Conservation (phyloP, 2,888 invertebrate species). For the Cremastobaeus sp. region DNA sequence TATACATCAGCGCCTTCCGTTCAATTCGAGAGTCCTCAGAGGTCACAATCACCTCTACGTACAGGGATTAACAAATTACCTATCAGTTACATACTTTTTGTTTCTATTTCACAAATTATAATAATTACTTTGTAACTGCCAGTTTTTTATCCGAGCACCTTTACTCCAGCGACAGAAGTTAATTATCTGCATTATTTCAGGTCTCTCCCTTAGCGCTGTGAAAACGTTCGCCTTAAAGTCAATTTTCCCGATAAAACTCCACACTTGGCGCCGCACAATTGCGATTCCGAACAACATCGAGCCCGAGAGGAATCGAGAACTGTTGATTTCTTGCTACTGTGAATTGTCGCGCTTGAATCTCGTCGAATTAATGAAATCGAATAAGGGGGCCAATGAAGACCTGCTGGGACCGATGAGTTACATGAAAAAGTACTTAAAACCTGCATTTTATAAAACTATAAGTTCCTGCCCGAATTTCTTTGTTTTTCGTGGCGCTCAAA, state of each 20-base stretch:
- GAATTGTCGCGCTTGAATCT: neutral
- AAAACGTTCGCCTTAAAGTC: slow-evolving; percentile 3
- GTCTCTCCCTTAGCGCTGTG: neutral
- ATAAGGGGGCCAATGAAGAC: slow-evolving; percentile 2
- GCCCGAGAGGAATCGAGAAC: neutral
- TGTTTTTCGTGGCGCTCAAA: slow-evolving; percentile 29
- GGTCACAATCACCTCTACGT: slow-evolving; percentile 29
- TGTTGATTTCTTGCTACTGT: neutral
- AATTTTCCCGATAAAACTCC: slow-evolving; percentile 4
- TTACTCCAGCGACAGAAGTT: no score
- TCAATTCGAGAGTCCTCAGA: slow-evolving; percentile 4
- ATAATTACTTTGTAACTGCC: neutral
- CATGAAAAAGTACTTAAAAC: slow-evolving; percentile 50
- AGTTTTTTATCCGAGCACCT: no score
- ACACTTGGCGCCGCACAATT: slow-evolving; percentile 25
- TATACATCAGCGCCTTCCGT: neutral
- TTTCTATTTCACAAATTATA: neutral
- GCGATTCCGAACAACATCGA: neutral
- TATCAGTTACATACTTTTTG: slow-evolving; percentile 21
- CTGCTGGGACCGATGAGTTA: slow-evolving; percentile 20
- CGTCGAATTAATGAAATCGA: slow-evolving; percentile 20
- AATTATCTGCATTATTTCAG: neutral
- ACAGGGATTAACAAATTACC: slow-evolving; percentile 39
- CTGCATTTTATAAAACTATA: slow-evolving; percentile 23
- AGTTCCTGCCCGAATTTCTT: slow-evolving; percentile 33